Base-by-base conservation (phyloP, 2,888 invertebrate genomes). In the Sussaba pulchella region DNA sequence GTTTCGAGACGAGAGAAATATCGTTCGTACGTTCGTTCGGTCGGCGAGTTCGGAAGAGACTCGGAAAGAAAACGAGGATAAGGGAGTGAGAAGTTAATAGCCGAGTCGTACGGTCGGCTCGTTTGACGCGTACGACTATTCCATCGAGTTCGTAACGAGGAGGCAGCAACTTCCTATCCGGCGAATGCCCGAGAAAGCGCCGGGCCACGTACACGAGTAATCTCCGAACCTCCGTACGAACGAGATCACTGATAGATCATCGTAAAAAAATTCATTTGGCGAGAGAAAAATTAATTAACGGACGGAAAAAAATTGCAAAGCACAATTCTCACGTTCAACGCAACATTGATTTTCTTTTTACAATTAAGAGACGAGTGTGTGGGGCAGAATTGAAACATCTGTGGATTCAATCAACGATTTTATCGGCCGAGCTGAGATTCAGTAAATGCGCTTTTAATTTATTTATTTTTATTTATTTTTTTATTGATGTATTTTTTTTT, bases 121-220 rank as follows among this genome's bases (percentile, higher is more conserved):
- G 70, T 70, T 70, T 70, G 70, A 70, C 70, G 43, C 57, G 57
- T 52, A 70, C 70, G 70, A 70, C 70, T 43, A 70, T 70, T 70
- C 54, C 70, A 43, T 57, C 57, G 70, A 57, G 57, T 70, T 45
- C 57, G 70, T 70, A 70, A 70, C 70, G 54, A 70, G 57, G 57
- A 57, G 70, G 70, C 70, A 57, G 70, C 12, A 70, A 70, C 43
- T 26, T 4, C 17, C 39, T 69, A n/a, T 12, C 66, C 39, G 64
- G 47, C 59, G 39, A 71, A 47, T 43, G 47, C 19, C 36, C 39
- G 43, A 47, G 9, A 52, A 45, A 45, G 36, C 52, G 45, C 8
- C 14, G 21, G 12, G 19, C 10, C 19, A 24, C 21, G 36, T 43
- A 24, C 54, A 41, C 39, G 39, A 63, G 50, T 19, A 54, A 31